Conservation (phyloP, 1,140 invertebrate species). For the Drosophila persimilis region DNA sequence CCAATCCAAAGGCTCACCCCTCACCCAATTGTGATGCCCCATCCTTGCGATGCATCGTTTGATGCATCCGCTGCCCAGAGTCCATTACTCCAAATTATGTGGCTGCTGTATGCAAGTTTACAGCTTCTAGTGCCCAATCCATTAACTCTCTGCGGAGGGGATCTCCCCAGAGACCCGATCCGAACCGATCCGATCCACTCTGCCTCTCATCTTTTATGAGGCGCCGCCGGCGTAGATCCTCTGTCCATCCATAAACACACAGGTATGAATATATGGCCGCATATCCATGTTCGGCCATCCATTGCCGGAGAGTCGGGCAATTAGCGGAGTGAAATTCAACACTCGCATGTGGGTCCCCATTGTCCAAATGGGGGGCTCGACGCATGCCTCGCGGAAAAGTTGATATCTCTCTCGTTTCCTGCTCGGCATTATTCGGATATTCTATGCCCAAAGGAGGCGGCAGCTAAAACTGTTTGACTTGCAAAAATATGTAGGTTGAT, state of each 20-base stretch:
- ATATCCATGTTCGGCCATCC: slow-evolving; percentile 55
- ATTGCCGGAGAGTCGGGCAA: slow-evolving; percentile 47
- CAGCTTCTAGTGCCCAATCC: slow-evolving; percentile 49
- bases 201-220: slow-evolving; percentile 34
- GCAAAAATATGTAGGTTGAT: too few relatives aligned
- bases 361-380: slow-evolving; percentile 62
- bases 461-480: too few relatives aligned
- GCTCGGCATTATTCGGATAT: slow-evolving; percentile 43
- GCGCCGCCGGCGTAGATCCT: slow-evolving; percentile 52
- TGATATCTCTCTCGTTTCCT: slow-evolving; percentile 21
- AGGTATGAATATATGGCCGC: slow-evolving; percentile 43
- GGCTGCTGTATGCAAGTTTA: slow-evolving; percentile 69
- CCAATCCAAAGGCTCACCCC: slow-evolving; percentile 11
- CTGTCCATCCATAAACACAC: slow-evolving; percentile 40
- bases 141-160: slow-evolving; percentile 10
- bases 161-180: slow-evolving; percentile 18
- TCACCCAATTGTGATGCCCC: slow-evolving; percentile 12
- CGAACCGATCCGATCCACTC: background rate
- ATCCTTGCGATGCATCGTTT: slow-evolving; percentile 27
- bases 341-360: slow-evolving; percentile 66
- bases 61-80: slow-evolving; percentile 47
- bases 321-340: slow-evolving; percentile 79
- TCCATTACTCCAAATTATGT: slow-evolving; percentile 66
- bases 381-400: slow-evolving; percentile 66
- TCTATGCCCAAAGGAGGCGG: background rate